Evolutionary conservation across 1,140 invertebrate genomes (phyloP), one percentile per base, ranked within the genome.

Genomic region (Hypothenemus hampei): DNA sequence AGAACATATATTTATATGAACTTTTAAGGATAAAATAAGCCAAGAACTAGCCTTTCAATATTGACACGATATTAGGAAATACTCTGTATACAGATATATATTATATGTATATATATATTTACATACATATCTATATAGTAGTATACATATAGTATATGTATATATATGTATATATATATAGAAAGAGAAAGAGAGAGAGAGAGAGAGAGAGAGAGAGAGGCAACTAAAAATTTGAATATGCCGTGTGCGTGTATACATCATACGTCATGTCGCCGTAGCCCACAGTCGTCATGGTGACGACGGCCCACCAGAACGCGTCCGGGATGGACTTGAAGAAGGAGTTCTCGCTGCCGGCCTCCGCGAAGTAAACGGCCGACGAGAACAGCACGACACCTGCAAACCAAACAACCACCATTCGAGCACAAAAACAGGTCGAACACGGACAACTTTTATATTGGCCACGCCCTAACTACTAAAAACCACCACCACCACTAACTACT

Each of bases 211-310:
- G 46, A 44, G 52, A 37, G 29, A 15, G 19, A 46, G 52, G 68
- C 69, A 74, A 73, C 75, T 77, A 81, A 78, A n/a, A n/a, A 79
- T 76, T 75, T 79, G 77, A 81, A 77, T 79, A 31, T 51, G 49
- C 22, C 75, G n/a, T n/a, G 81, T 79, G 78, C 80, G 79, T 81
- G 77, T 46, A 33, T 46, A 81, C 77, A 85, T 85, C 88, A 87
- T 91, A 91, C 89, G 89, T 93, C 94, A 98, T 98, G 81, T 99
- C 97, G 81, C 97, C 97, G 85, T 99, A 99, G 79, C 96, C 96
- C 77, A 98, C 95, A 77, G 95, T 98, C 77, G 94, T 91, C 95
- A 98, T 98, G 76, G 95, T 98, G 75, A 98, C 95, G 74, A 98
- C 93, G 73, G 90, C 91, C 93, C 94, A 98, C 96, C 95, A 98